Evolutionary conservation across 2,888 invertebrate genomes (phyloP).

Genomic region (Drosophila cognata): DNA sequence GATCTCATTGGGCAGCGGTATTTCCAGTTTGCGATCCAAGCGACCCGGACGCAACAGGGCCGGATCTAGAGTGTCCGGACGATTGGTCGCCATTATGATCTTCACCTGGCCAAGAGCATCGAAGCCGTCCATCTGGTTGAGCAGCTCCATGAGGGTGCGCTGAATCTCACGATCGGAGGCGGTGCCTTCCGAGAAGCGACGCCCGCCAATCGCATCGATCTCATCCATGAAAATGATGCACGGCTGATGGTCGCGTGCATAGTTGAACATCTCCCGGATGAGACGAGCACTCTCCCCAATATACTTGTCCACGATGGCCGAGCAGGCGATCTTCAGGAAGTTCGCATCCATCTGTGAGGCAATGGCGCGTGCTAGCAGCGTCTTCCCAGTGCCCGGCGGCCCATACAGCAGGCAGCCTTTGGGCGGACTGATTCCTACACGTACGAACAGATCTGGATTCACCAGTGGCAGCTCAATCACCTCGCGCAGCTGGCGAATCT

Average conservation of each 20-base stretch:
- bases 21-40: constrained; percentile 98
- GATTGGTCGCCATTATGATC: constrained; percentile 99
- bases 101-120: constrained; percentile 98
- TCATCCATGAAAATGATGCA: constrained; percentile 99
- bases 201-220: constrained; percentile 99
- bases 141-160: constrained; percentile 98
- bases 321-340: constrained; percentile 98
- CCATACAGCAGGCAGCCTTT: constrained; percentile 98
- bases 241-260: constrained; percentile 99
- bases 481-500: constrained; percentile 98
- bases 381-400: constrained; percentile 87
- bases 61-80: constrained; percentile 98
- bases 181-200: constrained; percentile 98
- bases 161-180: constrained; percentile 99
- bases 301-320: constrained; percentile 99
- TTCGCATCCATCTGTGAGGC: constrained; percentile 99
- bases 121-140: constrained; percentile 99
- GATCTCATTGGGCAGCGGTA: constrained; percentile 98
- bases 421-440: constrained; percentile 99
- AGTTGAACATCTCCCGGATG: constrained; percentile 99
- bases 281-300: constrained; percentile 99
- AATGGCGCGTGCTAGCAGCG: constrained; percentile 97
- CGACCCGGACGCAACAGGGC: constrained; percentile 97
- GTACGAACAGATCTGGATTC: constrained; percentile 97
- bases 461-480: constrained; percentile 97